A percentile compares a stretch with the other conserved stretches of the same genome.
Evolutionary conservation across 2,113 vertebrate species (phyloP).

Genomic region (Ictidomys tridecemlineatus): DNA sequence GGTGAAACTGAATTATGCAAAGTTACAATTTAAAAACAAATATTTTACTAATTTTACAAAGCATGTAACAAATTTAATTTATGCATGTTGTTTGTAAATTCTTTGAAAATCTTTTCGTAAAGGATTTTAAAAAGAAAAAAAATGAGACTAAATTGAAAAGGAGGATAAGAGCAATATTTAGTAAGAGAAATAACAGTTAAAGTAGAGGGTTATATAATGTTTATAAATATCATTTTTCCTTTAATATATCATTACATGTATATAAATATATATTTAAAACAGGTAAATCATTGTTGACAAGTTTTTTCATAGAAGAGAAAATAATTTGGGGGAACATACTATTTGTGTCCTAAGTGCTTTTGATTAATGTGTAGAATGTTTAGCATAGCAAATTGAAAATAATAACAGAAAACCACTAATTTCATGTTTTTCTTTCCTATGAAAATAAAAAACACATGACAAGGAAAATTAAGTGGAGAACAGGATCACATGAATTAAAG

Average conservation of each 20-base stretch:
- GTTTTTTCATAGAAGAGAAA: not conserved
- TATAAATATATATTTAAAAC: not conserved
- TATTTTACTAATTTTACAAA: not conserved
- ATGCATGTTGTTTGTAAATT: not conserved
- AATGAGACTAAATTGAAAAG: not conserved
- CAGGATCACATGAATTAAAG: no score
- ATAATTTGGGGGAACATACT: not conserved
- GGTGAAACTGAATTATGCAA: not conserved
- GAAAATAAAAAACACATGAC: no score
- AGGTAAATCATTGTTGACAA: not conserved
- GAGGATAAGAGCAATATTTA: not conserved
- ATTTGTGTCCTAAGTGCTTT: no score
- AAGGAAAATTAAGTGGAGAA: no score
- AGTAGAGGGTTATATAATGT: not conserved
- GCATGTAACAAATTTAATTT: not conserved
- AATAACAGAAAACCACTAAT: no score
- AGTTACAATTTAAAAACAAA: constrained; percentile 28
- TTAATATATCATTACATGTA: not conserved
- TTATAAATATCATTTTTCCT: not conserved
- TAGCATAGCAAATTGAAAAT: no score
- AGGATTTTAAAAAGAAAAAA: not conserved
- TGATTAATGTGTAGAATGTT: no score
- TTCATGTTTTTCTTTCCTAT: no score
- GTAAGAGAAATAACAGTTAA: not conserved
- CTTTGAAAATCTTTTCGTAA: not conserved